These are phyloP conservation scores for Agrochola circellaris DNA, from an alignment of 2,888 invertebrate species.

Conservation along the genomic window DNA sequence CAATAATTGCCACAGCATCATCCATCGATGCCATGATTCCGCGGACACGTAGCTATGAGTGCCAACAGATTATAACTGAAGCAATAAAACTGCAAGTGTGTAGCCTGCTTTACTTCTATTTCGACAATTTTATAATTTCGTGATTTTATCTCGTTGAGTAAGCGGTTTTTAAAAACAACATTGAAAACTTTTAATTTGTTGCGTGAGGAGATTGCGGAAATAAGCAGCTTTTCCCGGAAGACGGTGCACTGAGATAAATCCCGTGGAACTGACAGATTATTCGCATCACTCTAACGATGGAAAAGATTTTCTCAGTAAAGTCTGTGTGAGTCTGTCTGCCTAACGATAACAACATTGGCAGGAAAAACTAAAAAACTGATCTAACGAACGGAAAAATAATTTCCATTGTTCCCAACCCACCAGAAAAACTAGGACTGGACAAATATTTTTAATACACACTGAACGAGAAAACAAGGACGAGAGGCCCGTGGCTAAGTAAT, in stretches of 20 bases:
- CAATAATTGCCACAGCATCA: too few species aligned
- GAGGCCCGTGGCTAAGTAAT: too few species aligned
- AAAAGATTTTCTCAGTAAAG: background rate
- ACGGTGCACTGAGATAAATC: too few species aligned
- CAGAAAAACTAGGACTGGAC: conserved; percentile 1
- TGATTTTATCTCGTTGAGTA: too few species aligned
- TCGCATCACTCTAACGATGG: background rate
- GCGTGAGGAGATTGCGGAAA: background rate
- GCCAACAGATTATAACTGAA: background rate
- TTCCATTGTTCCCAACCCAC: background rate
- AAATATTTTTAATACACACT: conserved; percentile 19
- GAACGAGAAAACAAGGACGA: background rate
- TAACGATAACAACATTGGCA: background rate
- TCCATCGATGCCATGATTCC: too few species aligned
- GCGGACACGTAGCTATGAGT: background rate
- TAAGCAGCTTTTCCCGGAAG: background rate
- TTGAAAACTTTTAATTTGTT: background rate
- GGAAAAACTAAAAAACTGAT: conserved; percentile 1
- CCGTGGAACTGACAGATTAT: background rate
- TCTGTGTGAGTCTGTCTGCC: background rate
- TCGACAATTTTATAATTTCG: too few species aligned
- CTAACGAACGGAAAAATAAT: background rate
- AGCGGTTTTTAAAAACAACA: background rate
- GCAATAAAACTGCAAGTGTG: background rate
- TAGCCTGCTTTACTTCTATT: too few species aligned